phyloP scores from a whole-genome alignment of 2,797 vertebrate species.

The Botia almorhae region DNA sequence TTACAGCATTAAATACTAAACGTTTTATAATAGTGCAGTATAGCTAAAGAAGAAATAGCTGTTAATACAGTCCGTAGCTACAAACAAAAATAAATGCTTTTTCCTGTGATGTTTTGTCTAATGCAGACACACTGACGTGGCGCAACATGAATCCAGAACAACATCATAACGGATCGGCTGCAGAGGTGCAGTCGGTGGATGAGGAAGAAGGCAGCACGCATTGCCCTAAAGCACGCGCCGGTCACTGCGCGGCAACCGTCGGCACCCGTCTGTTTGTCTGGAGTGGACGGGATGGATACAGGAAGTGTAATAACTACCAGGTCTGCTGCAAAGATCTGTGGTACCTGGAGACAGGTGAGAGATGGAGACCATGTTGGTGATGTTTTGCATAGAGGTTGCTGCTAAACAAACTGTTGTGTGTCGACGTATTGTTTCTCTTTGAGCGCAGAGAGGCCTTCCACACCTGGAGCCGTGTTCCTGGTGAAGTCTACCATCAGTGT shows the following conservation, averaged over 20 bases:
- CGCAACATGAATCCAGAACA: slow-evolving; percentile 75
- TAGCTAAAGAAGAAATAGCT: neutral
- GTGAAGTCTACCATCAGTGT: slow-evolving; percentile 92
- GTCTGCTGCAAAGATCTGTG: slow-evolving; percentile 98
- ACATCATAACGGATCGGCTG: slow-evolving; percentile 68
- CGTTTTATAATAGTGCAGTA: neutral
- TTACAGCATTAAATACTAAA: neutral
- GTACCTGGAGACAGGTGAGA: slow-evolving; percentile 96
- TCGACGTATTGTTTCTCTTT: slow-evolving; percentile 49
- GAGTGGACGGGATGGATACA: slow-evolving; percentile 96
- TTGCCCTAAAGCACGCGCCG: slow-evolving; percentile 87
- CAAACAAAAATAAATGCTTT: neutral
- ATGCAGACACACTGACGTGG: slow-evolving; percentile 89
- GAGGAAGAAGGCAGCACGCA: slow-evolving; percentile 80
- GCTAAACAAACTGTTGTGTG: neutral
- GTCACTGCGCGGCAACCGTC: slow-evolving; percentile 87
- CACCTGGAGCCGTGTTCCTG: slow-evolving; percentile 88
- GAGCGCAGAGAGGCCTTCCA: slow-evolving; percentile 84
- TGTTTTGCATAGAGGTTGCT: neutral
- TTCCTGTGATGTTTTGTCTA: neutral
- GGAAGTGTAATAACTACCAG: slow-evolving; percentile 94
- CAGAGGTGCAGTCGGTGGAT: slow-evolving; percentile 54
- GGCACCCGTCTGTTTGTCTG: slow-evolving; percentile 93
- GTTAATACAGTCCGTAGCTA: neutral
- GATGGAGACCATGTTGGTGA: neutral